A percentile compares a stretch with the other conserved stretches of the same genome.
These are phyloP conservation scores for Cyprinodon diabolis DNA, from an alignment of 2,797 vertebrate genomes.

Conservation along the genomic window DNA sequence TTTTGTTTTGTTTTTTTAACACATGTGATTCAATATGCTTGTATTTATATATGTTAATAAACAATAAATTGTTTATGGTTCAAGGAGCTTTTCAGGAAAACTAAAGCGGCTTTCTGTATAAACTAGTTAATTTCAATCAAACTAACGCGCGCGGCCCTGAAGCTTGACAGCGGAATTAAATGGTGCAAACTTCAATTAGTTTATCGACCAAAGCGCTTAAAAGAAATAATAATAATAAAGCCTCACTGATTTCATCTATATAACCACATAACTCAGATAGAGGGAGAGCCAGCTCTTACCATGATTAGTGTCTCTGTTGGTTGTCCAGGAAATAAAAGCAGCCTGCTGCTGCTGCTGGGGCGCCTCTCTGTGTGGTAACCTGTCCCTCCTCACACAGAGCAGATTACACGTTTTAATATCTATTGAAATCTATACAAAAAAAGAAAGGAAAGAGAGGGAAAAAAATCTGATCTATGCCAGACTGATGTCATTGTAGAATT, in stretches of 20 bases:
- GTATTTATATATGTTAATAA: not conserved
- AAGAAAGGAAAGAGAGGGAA: not conserved
- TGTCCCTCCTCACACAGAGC: slow-evolving; percentile 21
- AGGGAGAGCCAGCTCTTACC: slow-evolving; percentile 63
- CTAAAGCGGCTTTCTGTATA: not conserved
- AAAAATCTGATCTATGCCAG: not conserved
- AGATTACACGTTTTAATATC: slow-evolving; percentile 52
- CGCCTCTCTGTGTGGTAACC: slow-evolving; percentile 34
- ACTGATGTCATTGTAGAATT: slow-evolving; percentile 11
- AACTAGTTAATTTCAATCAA: not conserved
- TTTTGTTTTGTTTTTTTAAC: not conserved
- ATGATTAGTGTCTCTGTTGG: slow-evolving; percentile 48
- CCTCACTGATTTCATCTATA: not conserved
- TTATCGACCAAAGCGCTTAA: not conserved
- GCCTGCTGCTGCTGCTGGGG: not conserved
- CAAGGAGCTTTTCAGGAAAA: not conserved
- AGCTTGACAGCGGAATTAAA: not conserved
- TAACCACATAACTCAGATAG: not conserved
- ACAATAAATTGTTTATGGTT: not conserved
- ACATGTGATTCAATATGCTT: not conserved
- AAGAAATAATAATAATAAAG: not conserved
- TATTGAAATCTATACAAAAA: not conserved
- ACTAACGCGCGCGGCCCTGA: not conserved
- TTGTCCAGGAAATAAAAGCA: slow-evolving; percentile 18
- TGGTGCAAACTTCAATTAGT: not conserved